Base-by-base conservation (phyloP, 2,797 vertebrate species). In the Gambelia wislizenii region DNA sequence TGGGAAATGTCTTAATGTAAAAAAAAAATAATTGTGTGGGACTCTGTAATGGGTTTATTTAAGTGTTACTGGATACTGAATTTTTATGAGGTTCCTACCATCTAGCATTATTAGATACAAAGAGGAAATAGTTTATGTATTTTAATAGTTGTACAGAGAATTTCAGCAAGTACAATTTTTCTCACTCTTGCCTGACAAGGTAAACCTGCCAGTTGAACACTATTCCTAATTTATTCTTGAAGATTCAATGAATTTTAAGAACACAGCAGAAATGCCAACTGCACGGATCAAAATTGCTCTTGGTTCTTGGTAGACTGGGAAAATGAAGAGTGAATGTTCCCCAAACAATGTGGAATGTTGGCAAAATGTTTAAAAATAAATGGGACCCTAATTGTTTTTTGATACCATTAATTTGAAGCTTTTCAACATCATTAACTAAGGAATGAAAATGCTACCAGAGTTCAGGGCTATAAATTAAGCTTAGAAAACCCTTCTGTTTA, bases 381-480 rank as follows among this genome's bases (percentile, higher is more conserved):
- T 16, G 59, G 70, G 49, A 25, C 76, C 85, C 82, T 89, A 70
- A 1, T 0, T 2, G 36, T 92, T 92, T 93, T 92, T 86, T 84
- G 30, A 14, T 54, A 42, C 86, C 86, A 30, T 91, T 93, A 90
- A 92, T 70, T 94, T 91, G 74, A 88, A 95, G 70, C 77, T 92
- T 95, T 89, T 90, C 59, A 79, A 56, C 90, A 82, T 92, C 82
- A 86, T 93, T 59, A 33, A 0, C 84, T 94, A 39, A 64, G 84
- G 87, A 91, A 87, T 91, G 89, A 89, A 93, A 95, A 93, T 90
- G 80, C 92, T 85, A 88, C 79, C 85, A 83, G 75, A 3, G 7
- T 95, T 91, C 90, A 88, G 52, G 52, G 67, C 89, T 89, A 80
- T 95, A 94, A 94, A 91, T 95, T 92, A 93, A 94, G 93, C 54